Evolutionary conservation across 2,113 vertebrate species (phyloP).

Genomic region (Sorex araneus): DNA sequence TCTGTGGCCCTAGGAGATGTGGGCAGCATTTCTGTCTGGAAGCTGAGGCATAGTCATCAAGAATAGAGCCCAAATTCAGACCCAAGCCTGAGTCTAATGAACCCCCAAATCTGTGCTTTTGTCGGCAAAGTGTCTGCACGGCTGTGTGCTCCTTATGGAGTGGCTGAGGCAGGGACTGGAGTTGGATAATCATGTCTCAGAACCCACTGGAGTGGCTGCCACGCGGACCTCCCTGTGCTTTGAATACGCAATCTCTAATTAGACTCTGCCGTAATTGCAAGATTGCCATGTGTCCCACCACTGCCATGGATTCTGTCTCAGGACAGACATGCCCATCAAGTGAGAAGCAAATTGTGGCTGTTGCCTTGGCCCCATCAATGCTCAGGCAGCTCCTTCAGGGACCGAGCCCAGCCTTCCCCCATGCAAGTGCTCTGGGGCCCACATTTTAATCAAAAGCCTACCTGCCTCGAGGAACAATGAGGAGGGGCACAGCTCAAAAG

Average conservation of each 20-base stretch:
- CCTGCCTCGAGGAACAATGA: constrained; percentile 86
- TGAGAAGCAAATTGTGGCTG: constrained; percentile 83
- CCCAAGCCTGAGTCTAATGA: too few species aligned
- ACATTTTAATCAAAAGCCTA: constrained; percentile 89
- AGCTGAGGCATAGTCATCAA: background rate
- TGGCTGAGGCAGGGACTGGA: background rate
- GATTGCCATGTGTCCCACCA: constrained; percentile 69
- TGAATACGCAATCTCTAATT: constrained; percentile 70
- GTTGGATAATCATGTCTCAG: background rate
- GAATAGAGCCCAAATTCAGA: background rate
- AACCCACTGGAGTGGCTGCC: constrained; percentile 20
- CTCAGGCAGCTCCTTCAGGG: constrained; percentile 75
- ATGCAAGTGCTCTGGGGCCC: constrained; percentile 86
- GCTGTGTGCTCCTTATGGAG: background rate
- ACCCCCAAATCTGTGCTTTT: background rate
- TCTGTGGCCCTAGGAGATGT: background rate
- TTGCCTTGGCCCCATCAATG: constrained; percentile 64
- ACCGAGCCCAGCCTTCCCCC: constrained; percentile 80
- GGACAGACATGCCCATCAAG: constrained; percentile 87
- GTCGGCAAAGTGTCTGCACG: background rate
- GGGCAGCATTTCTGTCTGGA: background rate
- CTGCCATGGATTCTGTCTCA: constrained; percentile 63
- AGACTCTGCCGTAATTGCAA: constrained; percentile 78
- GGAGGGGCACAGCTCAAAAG: constrained; percentile 80
- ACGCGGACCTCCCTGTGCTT: constrained; percentile 61